Conservation (phyloP, 1,140 invertebrate genomes). For the Zelostemma sp. region DNA sequence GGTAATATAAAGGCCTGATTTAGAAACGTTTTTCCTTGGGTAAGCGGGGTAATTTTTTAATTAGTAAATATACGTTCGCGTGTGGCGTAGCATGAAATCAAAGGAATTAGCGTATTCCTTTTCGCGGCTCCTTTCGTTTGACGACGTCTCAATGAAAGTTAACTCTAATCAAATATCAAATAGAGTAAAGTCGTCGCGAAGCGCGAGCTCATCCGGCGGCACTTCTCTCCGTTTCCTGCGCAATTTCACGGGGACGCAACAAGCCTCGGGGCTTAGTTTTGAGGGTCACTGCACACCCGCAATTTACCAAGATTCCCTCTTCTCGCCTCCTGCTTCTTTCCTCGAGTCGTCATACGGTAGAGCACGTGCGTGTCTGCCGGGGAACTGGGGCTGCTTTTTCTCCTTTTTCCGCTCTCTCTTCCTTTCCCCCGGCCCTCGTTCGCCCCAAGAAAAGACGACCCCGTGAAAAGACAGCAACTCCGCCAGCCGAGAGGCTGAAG, state of each 20-base stretch:
- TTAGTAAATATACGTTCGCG: too few relatives aligned
- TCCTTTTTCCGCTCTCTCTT: constrained; percentile 9
- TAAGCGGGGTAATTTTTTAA: too few relatives aligned
- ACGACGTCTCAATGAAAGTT: constrained; percentile 38
- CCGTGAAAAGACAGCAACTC: constrained; percentile 39
- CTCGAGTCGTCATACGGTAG: not conserved
- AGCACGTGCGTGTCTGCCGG: constrained; percentile 4
- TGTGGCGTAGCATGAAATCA: not conserved
- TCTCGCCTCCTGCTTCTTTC: not conserved
- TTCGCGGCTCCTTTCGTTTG: not conserved
- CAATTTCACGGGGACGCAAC: constrained; percentile 18
- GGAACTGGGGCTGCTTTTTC: not conserved
- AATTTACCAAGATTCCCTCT: constrained; percentile 26
- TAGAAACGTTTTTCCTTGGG: too few relatives aligned
- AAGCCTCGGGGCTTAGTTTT: constrained; percentile 49
- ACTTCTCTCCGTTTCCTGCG: constrained; percentile 38
- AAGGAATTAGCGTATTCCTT: not conserved
- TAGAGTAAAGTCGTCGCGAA: constrained; percentile 41
- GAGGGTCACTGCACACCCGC: constrained; percentile 54
- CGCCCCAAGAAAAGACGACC: constrained; percentile 30
- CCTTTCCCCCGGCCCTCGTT: constrained; percentile 9
- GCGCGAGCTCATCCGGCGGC: constrained; percentile 13
- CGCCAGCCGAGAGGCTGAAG: constrained; percentile 15
- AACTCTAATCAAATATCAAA: constrained; percentile 63
- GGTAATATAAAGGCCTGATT: too few relatives aligned